Conservation (phyloP, 1,140 invertebrate genomes). For the Drosophila seguyi region DNA sequence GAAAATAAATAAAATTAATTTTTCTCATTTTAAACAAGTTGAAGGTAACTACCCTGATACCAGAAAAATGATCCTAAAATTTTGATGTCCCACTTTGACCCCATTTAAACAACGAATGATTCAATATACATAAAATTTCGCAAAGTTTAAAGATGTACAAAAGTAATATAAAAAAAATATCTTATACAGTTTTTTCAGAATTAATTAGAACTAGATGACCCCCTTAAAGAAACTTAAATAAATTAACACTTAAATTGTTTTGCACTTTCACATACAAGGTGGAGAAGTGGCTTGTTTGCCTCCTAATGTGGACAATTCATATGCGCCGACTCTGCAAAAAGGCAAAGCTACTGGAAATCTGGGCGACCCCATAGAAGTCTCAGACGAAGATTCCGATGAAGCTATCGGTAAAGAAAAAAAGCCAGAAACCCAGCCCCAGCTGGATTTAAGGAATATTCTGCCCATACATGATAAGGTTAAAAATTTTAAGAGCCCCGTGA, state of each 20-base stretch:
- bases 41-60: too few species aligned
- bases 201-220: too few species aligned
- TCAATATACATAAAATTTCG: too few species aligned
- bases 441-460: slow-evolving; percentile 1
- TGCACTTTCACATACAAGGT: neutral
- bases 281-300: neutral
- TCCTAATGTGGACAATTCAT: slow-evolving; percentile 1
- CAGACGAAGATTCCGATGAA: slow-evolving; percentile 67
- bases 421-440: neutral
- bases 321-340: slow-evolving; percentile 12
- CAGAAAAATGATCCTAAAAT: too few species aligned
- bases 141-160: too few species aligned
- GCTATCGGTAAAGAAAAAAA: slow-evolving; percentile 10
- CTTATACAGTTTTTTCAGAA: too few species aligned
- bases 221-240: too few species aligned
- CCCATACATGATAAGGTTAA: neutral
- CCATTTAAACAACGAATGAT: too few species aligned
- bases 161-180: too few species aligned
- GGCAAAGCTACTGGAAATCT: slow-evolving; percentile 48
- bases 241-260: neutral
- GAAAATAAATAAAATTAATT: too few species aligned
- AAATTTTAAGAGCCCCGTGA: slow-evolving; percentile 32
- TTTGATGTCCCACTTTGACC: too few species aligned
- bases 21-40: too few species aligned
- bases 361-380: slow-evolving; percentile 78